These are phyloP conservation scores for Clanis bilineata DNA, from an alignment of 2,888 invertebrate species.

Conservation along the genomic window DNA sequence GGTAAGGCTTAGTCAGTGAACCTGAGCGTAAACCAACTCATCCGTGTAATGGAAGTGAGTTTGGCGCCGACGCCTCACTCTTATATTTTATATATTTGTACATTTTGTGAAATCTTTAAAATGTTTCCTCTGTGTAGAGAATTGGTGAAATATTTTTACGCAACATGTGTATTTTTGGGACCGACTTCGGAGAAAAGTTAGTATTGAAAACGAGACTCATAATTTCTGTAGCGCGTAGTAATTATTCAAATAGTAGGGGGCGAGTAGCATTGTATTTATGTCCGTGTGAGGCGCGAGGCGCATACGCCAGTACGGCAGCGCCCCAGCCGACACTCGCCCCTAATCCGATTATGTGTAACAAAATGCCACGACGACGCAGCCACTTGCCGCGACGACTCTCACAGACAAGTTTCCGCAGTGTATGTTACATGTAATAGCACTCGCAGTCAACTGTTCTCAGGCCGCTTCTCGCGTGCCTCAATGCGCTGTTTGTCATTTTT, in stretches of 20 bases:
- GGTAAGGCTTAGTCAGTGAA: conserved; percentile 62
- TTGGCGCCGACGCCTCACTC: conserved; percentile 46
- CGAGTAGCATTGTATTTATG: conserved; percentile 57
- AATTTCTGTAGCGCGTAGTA: conserved; percentile 37
- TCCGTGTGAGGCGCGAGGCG: conserved; percentile 59
- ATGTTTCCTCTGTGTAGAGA: neutral
- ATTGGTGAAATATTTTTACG: neutral
- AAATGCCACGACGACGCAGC: conserved; percentile 63
- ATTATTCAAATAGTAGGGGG: conserved; percentile 54
- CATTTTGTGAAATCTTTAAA: conserved; percentile 6
- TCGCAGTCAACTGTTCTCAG: conserved; percentile 24
- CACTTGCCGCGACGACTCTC: conserved; percentile 42
- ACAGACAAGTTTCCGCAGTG: conserved; percentile 46
- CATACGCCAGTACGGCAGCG: conserved; percentile 60
- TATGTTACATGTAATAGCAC: conserved; percentile 41
- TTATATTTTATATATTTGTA: conserved; percentile 39
- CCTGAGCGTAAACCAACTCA: conserved; percentile 65
- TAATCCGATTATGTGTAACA: conserved; percentile 79
- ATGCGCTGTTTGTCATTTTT: neutral
- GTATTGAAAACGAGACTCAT: conserved; percentile 31
- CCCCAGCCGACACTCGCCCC: conserved; percentile 49
- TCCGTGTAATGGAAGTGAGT: conserved; percentile 72
- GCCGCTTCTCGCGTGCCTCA: neutral
- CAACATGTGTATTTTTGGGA: conserved; percentile 23
- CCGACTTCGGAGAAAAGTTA: conserved; percentile 21